These are phyloP conservation scores for Nyctalus aviator DNA, from an alignment of 2,797 vertebrate genomes.

Conservation along the genomic window DNA sequence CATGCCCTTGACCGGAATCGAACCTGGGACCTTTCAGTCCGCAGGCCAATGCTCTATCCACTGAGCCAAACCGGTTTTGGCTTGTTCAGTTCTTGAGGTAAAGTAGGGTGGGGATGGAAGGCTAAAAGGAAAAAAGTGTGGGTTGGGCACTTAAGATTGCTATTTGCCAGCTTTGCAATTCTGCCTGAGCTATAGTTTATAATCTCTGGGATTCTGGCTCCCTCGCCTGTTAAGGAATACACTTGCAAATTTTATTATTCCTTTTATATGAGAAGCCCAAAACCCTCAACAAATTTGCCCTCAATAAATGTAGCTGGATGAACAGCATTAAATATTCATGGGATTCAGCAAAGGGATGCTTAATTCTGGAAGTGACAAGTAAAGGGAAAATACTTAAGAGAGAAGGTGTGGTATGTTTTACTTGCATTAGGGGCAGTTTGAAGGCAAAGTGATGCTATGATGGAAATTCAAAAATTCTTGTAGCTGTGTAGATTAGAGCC, in stretches of 20 bases:
- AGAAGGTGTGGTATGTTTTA: background rate
- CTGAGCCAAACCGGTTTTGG: too few relatives aligned
- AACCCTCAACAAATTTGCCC: background rate
- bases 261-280: background rate
- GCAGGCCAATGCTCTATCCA: too few relatives aligned
- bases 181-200: background rate
- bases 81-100: too few relatives aligned
- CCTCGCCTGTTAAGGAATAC: background rate
- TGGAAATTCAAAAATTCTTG: background rate
- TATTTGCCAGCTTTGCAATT: background rate
- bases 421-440: background rate
- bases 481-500: background rate
- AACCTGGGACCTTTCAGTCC: too few relatives aligned
- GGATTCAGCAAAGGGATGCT: background rate
- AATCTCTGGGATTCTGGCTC: background rate
- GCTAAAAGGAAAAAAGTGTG: background rate
- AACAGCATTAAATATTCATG: constrained; percentile 16
- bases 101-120: background rate
- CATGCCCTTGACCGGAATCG: too few relatives aligned
- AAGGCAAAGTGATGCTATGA: background rate
- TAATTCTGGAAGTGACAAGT: background rate
- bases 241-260: background rate
- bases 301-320: background rate
- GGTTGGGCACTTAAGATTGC: background rate
- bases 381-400: background rate